Evolutionary conservation across 2,888 invertebrate genomes (phyloP), one percentile per base, ranked within the genome.

Genomic region (Campopleginae sp.): DNA sequence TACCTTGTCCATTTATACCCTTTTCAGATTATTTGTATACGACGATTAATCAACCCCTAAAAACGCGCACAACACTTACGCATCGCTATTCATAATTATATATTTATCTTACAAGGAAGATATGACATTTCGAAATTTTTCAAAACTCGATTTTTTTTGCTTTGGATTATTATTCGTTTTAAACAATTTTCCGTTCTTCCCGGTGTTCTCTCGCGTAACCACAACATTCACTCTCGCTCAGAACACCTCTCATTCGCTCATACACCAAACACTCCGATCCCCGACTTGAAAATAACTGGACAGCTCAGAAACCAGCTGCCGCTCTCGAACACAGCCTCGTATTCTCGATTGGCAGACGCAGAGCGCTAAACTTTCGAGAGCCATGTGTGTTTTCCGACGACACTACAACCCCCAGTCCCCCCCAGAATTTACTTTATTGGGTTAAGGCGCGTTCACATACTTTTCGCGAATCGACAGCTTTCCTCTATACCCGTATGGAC

Each of bases 141-240:
- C 19, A 51, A 38, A 12, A 14, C 7, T 19, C 5, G n/a, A n/a
- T n/a, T n/a, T 27, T 27, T 12, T 27, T 58, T 58, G 8, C 14
- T 1, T 27, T 5, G 58, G 5, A 65, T 38, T 71, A 31, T 51
- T 33, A 23, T 33, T 14, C 46, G 63, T 23, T 76, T 46, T 46
- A 70, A 68, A 38, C 48, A 70, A 68, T 70, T 46, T 44, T 23
- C 46, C 17, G 65, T 72, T 74, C 51, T 74, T 65, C 72, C 80
- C 79, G 79, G 79, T 80, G 65, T 38, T 65, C 42, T 58, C 14
- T 58, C 66, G 48, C 72, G 72, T 63, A 82, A 82, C 75, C 74
- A 83, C 80, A 84, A 84, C 84, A 84, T 75, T 74, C 80, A 51
- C 63, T 46, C 46, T 44, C 44, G 17, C 31, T 63, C 19, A 63